Evolutionary conservation across 2,888 invertebrate species (phyloP), one percentile per base, ranked within the genome.

Genomic region (Amphipoea oculea): DNA sequence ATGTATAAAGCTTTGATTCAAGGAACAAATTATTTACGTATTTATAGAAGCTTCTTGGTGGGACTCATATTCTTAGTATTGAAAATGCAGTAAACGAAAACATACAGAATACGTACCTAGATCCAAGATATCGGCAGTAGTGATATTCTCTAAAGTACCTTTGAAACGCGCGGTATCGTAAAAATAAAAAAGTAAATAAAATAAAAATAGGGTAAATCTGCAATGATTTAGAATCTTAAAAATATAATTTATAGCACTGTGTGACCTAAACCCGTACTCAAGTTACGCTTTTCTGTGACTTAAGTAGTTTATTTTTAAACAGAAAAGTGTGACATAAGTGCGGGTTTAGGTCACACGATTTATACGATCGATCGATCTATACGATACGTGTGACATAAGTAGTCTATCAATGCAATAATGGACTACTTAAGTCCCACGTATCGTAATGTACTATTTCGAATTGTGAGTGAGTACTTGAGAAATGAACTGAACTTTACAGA

Each of bases 1-100:
- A 51, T 75, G 57, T 85, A 81, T 81, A 87, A 87, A 87, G 69
- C 85, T 81, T 87, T 87, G 54, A 73, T 79, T 74, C 29, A 77
- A 87, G 85, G 76, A 87, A 85, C 85, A 79, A 73, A 79, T 78
- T 66, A 84, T 73, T 48, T 73, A 72, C n/a, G 51, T 76, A 68
- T 76, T 65, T 72, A 67, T 60, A 29, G 40, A 76, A 66, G n/a
- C 57, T 51, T 65, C 9, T 57, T 40, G 14, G 62, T 57, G 20
- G 23, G 42, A 63, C 36, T 70, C 6, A 66, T 54, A 23, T 54
- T 42, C 7, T 76, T 42, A 66, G n/a, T 54, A 66, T 36, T 82
- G 48, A 71, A 66, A 63, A 70, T 76, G 29, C 9, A 63, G 40
- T n/a, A 9, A 48, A 70, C 2, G 42, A 14, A 65, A 51, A 36